Conservation (phyloP, 2,113 vertebrate species). For the Ia io region DNA sequence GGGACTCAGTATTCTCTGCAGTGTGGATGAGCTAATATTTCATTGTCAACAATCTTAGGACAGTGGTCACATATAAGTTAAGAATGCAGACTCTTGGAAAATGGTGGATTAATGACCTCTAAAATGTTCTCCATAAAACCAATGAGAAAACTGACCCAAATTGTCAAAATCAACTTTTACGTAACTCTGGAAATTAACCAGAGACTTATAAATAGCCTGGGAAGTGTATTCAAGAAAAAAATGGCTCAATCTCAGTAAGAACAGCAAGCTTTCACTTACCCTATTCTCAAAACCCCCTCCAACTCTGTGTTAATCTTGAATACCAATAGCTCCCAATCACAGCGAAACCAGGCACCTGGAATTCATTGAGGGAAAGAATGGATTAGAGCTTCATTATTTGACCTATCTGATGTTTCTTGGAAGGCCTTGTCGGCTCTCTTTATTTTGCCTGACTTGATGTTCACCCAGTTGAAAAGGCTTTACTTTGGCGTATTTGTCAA, state of each 20-base stretch:
- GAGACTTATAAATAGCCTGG: not conserved
- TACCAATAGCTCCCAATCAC: accelerated
- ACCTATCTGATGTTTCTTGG: not conserved
- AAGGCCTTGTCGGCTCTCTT: not conserved
- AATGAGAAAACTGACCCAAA: not conserved
- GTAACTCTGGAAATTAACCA: not conserved
- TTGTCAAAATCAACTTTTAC: not conserved
- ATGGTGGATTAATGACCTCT: not conserved
- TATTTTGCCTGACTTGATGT: not conserved
- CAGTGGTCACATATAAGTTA: not conserved
- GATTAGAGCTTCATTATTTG: not conserved
- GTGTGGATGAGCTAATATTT: not conserved
- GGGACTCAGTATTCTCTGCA: not conserved
- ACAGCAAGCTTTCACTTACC: not conserved
- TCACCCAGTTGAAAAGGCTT: not conserved
- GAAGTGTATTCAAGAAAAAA: not conserved
- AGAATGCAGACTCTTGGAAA: not conserved
- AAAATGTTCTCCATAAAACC: not conserved
- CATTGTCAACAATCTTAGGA: not conserved
- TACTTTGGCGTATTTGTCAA: not conserved
- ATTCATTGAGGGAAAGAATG: not conserved
- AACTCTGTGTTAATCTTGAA: not conserved
- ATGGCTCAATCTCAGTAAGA: not conserved
- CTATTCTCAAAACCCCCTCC: not conserved
- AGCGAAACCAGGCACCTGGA: not conserved